Evolutionary conservation across 2,888 invertebrate genomes (phyloP).

Genomic region (Sinodicranocentrus sp.): DNA sequence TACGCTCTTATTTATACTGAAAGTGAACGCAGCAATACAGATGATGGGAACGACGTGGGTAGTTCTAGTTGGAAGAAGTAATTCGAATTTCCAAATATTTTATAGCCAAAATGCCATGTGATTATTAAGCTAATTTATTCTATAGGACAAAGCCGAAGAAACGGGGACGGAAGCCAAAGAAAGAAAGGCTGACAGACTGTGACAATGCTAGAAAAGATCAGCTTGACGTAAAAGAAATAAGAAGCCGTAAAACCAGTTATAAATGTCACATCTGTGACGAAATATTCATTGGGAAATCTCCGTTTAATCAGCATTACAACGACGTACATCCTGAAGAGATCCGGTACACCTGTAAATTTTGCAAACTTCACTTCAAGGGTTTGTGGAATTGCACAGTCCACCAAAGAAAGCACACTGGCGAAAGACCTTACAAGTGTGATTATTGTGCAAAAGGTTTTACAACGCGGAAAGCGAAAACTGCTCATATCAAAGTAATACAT

Average conservation of each 20-base stretch:
- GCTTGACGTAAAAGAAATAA: too few species aligned
- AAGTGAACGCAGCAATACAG: too few species aligned
- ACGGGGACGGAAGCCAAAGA: background rate
- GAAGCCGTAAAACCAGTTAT: too few species aligned
- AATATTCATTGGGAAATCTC: background rate
- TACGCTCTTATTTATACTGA: too few species aligned
- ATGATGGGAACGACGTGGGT: background rate
- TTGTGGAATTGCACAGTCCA: background rate
- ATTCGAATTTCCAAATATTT: background rate
- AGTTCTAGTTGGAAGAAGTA: too few species aligned
- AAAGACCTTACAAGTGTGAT: conserved; percentile 18
- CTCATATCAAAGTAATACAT: conserved; percentile 13
- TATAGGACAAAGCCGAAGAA: background rate
- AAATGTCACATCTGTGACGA: conserved; percentile 38
- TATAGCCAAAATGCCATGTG: background rate
- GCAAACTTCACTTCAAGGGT: conserved; percentile 11
- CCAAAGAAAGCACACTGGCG: conserved; percentile 41
- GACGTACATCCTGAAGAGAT: conserved; percentile 33
- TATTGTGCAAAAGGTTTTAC: background rate
- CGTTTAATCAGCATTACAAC: conserved; percentile 33
- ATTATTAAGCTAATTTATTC: too few species aligned
- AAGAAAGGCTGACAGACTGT: too few species aligned
- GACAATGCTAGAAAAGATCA: too few species aligned
- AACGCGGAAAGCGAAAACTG: background rate
- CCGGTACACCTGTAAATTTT: conserved; percentile 43